These are phyloP conservation scores for Leptinotarsa texana DNA, from an alignment of 1,140 invertebrate genomes.

Conservation along the genomic window DNA sequence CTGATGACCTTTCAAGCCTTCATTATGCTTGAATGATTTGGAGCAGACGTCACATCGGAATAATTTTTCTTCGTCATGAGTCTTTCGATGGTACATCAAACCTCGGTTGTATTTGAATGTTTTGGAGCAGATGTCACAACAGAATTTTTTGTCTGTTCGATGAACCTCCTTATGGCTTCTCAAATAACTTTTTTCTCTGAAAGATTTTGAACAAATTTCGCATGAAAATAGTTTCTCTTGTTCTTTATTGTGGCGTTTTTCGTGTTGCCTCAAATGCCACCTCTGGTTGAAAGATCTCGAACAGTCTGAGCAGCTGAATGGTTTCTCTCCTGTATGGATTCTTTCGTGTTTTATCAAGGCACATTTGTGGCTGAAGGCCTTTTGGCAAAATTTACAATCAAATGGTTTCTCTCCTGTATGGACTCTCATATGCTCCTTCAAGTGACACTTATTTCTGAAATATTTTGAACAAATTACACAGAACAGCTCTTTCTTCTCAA, in stretches of 20 bases:
- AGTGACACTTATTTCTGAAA: conserved; percentile 59
- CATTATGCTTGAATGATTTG: not conserved
- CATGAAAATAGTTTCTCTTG: conserved; percentile 63
- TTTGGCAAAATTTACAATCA: not conserved
- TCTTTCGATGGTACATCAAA: not conserved
- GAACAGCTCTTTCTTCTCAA: conserved; percentile 51
- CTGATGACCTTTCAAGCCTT: conserved; percentile 59
- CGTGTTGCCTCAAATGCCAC: not conserved
- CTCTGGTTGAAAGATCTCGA: not conserved
- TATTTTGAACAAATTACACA: conserved; percentile 59
- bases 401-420: conserved; percentile 1
- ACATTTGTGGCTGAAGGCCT: not conserved
- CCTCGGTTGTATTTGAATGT: conserved; percentile 62
- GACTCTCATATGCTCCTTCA: conserved; percentile 54
- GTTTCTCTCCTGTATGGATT: not conserved
- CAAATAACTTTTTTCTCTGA: conserved; percentile 69
- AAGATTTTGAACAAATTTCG: conserved; percentile 62
- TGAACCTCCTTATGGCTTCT: conserved; percentile 70
- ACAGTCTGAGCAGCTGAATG: not conserved
- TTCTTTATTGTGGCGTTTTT: conserved; percentile 63
- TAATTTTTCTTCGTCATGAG: conserved; percentile 56
- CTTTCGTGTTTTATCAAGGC: not conserved
- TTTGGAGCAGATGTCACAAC: conserved; percentile 74
- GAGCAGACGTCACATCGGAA: too few relatives aligned
- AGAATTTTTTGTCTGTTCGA: conserved; percentile 77